Evolutionary conservation across 2,797 vertebrate species (phyloP), one percentile per base, ranked within the genome.

Genomic region (Acipenser ruthenus): DNA sequence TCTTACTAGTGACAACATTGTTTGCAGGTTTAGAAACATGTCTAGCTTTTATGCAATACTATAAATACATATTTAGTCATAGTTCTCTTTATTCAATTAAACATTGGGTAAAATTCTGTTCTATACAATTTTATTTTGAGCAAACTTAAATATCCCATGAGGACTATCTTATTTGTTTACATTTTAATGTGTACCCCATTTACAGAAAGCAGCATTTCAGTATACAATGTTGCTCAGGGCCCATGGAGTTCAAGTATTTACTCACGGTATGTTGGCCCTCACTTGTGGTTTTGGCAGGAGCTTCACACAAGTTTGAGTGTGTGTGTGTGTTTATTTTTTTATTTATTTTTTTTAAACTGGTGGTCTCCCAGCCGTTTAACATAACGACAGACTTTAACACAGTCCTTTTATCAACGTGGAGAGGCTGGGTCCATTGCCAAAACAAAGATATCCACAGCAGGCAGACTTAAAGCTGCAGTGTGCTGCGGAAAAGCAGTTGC

Each of bases 281-380:
- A 87, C 87, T 90, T 91, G 89, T 89, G 88, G 90, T 88, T 90
- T 91, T 91, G 89, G 88, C 88, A 88, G 83, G 75, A 78, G 79
- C 83, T 87, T 88, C 84, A 87, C 86, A 89, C 82, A 86, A 85
- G 69, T 62, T 61, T 65, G 63, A 67, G 13, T 66, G 71, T 48
- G 15, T 48, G 15, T 50, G 65, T 56, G 48, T 8, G 68, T 9
- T 85, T 87, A 84, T 87, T 84, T 84, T 82, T 79, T 68, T 69
- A 60, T 81, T 73, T 77, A 73, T 72, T 67, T 70, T 64, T 62
- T 72, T 63, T 49, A 52, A 53, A 56, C 72, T 69, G 75, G 79
- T 90, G 88, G 90, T 90, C 88, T 88, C 83, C 78, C 79, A 84
- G 78, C 87, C 85, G 73, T 85, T 86, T 84, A 84, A 89, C 86